These are phyloP conservation scores for Pituophis catenifer DNA, from an alignment of 2,113 vertebrate genomes.

Conservation along the genomic window DNA sequence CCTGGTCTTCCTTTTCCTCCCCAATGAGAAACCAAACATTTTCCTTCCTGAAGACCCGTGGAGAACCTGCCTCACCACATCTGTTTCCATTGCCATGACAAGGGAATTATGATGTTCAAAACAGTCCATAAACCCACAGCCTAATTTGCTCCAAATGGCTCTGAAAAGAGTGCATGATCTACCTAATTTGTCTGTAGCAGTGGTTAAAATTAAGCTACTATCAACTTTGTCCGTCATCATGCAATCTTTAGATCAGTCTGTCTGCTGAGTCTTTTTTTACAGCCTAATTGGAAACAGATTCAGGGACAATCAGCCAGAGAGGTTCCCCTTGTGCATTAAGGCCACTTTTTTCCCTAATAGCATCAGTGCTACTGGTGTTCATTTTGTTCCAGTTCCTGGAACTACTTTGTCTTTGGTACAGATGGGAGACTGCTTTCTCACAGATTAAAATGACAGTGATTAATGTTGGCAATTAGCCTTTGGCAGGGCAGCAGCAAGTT, in stretches of 20 bases:
- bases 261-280: not conserved
- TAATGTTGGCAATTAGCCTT: not conserved
- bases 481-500: not conserved
- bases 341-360: constrained; percentile 10
- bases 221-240: not conserved
- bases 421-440: constrained; percentile 14
- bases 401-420: not conserved
- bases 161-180: not conserved
- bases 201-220: constrained; percentile 14
- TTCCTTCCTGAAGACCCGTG: not conserved
- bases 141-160: constrained; percentile 18
- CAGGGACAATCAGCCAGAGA: not conserved
- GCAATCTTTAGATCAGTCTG: constrained; percentile 39
- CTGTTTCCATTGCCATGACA: not conserved
- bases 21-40: not conserved
- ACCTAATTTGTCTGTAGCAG: not conserved
- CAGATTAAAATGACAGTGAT: constrained; percentile 20
- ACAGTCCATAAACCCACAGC: not conserved
- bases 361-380: constrained; percentile 1
- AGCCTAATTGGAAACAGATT: constrained; percentile 35
- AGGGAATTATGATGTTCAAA: not conserved
- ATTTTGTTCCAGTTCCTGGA: constrained; percentile 47
- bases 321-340: not conserved
- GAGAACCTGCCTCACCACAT: not conserved
- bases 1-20: not conserved